Evolutionary conservation across 2,113 vertebrate species (phyloP).

Genomic region (Cinclus mexicanus): DNA sequence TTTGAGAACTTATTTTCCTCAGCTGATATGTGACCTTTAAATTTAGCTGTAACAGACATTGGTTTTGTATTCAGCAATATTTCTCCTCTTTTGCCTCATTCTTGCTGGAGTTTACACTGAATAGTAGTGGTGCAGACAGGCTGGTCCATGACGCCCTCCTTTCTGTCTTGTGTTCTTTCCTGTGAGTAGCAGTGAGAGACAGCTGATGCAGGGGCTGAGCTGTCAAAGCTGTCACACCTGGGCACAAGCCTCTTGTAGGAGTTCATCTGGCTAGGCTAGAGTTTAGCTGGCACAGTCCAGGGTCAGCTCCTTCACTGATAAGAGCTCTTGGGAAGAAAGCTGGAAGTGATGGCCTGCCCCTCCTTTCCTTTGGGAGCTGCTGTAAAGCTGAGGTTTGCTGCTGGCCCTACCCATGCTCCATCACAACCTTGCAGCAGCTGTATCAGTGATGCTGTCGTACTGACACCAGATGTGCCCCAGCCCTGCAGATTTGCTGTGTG

Average conservation of each 20-base stretch:
- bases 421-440: not conserved
- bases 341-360: not conserved
- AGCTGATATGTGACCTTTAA: not conserved
- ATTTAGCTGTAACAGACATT: not conserved
- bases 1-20: not conserved
- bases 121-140: not conserved
- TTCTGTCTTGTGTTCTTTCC: not conserved
- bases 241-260: not conserved
- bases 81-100: not conserved
- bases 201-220: not conserved
- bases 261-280: not conserved
- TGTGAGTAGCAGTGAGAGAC: not conserved
- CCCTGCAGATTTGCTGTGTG: not conserved
- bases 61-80: not conserved
- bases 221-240: not conserved
- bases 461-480: not conserved
- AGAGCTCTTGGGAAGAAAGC: not conserved
- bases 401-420: fast-evolving
- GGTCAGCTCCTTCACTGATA: not conserved
- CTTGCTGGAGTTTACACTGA: not conserved
- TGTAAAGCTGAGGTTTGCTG: not conserved
- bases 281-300: not conserved
- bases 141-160: not conserved
- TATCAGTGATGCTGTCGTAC: fast-evolving
- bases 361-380: not conserved